phyloP scores from a whole-genome alignment of 2,888 invertebrate genomes.

The Acutogordius australiensis region DNA sequence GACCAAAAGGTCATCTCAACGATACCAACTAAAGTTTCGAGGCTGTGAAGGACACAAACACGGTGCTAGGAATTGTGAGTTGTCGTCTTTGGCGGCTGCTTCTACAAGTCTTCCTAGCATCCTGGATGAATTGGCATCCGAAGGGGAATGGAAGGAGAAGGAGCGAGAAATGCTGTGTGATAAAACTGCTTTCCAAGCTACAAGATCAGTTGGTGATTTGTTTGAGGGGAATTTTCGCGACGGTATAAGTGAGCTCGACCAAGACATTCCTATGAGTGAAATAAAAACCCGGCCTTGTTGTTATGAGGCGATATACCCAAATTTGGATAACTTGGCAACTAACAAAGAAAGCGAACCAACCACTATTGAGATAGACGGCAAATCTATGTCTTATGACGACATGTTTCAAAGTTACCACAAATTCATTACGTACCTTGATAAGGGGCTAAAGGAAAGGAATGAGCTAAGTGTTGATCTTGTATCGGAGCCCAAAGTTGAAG shows the following conservation, averaged over 20 bases:
- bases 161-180: not conserved
- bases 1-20: not conserved
- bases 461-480: not conserved
- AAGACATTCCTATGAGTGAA: not conserved
- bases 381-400: not conserved
- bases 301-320: too few relatives aligned
- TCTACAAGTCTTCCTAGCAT: not conserved
- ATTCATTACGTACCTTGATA: not conserved
- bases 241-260: not conserved
- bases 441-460: not conserved
- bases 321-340: too few relatives aligned
- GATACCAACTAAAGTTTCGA: not conserved
- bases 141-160: too few relatives aligned
- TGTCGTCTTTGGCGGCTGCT: not conserved
- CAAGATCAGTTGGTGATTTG: not conserved
- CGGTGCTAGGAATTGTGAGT: not conserved
- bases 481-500: not conserved
- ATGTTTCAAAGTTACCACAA: not conserved
- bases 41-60: not conserved
- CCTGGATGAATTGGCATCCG: not conserved
- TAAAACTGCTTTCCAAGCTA: not conserved
- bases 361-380: too few relatives aligned
- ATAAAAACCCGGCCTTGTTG: not conserved
- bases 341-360: too few relatives aligned
- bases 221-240: not conserved